Conservation (phyloP, 1,140 invertebrate species). For the Drosophila auraria region DNA sequence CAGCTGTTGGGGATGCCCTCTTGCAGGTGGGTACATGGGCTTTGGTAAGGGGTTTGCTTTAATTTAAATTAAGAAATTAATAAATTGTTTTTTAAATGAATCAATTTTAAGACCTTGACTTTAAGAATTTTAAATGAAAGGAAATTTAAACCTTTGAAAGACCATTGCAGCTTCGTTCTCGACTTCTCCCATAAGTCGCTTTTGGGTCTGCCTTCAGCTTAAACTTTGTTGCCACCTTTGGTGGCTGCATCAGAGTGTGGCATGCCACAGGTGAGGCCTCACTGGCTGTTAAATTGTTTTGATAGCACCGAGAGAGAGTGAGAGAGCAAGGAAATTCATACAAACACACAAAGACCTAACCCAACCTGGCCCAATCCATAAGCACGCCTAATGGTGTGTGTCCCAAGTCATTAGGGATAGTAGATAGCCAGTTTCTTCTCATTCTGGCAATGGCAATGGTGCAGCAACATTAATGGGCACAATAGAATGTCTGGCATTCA, state of each 20-base stretch:
- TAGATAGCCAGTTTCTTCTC: conserved; percentile 28
- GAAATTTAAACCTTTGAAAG: background rate
- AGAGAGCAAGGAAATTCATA: conserved; percentile 9
- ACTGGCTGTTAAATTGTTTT: conserved; percentile 56
- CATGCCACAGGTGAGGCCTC: conserved; percentile 50
- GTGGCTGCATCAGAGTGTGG: conserved; percentile 27
- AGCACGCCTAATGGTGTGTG: conserved; percentile 43
- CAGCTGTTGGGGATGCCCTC: conserved; percentile 24
- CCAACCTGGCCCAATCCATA: conserved; percentile 36
- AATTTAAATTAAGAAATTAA: background rate
- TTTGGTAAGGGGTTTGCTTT: background rate
- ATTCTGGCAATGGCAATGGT: conserved; percentile 29
- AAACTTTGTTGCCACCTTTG: conserved; percentile 49
- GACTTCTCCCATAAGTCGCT: background rate
- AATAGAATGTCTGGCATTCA: conserved; percentile 64
- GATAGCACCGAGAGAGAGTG: conserved; percentile 33
- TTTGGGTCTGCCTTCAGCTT: conserved; percentile 44
- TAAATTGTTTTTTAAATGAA: no score
- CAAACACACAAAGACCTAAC: conserved; percentile 9
- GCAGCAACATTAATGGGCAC: conserved; percentile 50
- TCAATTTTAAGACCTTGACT: background rate
- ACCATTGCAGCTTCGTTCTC: background rate
- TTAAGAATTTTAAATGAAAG: no score
- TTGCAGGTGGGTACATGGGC: background rate
- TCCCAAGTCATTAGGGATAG: conserved; percentile 59